Percentiles rank a stretch among this genome's conserved stretches.
Conservation (phyloP, 2,797 vertebrate species). For the Gymnopithys bicolor region DNA sequence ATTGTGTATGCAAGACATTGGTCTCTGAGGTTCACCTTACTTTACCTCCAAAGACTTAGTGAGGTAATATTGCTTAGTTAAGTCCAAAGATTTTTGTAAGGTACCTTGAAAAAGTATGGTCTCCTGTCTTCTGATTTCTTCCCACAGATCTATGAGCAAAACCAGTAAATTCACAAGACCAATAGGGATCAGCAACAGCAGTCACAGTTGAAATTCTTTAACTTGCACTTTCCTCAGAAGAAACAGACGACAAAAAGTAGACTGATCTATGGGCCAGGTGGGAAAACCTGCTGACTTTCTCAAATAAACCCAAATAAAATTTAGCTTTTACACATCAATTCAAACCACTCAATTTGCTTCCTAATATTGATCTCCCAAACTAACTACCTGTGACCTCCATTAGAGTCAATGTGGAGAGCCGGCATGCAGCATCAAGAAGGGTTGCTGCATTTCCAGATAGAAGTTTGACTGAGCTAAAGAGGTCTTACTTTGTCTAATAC, state of each 20-base stretch:
- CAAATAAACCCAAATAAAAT: not conserved
- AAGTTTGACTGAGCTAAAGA: not conserved
- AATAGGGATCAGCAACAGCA: not conserved
- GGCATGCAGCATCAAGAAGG: not conserved
- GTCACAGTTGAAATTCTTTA: not conserved
- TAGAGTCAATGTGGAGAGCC: not conserved
- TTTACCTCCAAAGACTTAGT: slow-evolving; percentile 18
- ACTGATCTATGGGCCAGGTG: not conserved
- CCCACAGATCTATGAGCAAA: not conserved
- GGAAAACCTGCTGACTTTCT: not conserved
- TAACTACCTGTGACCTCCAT: not conserved
- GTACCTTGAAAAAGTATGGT: not conserved
- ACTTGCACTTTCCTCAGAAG: not conserved
- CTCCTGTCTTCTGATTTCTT: not conserved
- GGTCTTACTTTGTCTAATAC: not conserved
- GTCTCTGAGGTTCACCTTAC: slow-evolving; percentile 56
- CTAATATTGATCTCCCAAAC: not conserved
- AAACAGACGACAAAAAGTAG: not conserved
- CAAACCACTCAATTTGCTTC: not conserved
- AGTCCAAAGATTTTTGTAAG: not conserved
- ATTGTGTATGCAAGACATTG: slow-evolving; percentile 7
- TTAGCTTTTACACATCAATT: not conserved
- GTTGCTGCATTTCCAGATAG: not conserved
- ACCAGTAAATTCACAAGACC: not conserved
- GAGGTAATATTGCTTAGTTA: not conserved